Evolutionary conservation across 64 coral and sea anemone genomes (phyloP).

Genomic region (Pocillopora verrucosa): DNA sequence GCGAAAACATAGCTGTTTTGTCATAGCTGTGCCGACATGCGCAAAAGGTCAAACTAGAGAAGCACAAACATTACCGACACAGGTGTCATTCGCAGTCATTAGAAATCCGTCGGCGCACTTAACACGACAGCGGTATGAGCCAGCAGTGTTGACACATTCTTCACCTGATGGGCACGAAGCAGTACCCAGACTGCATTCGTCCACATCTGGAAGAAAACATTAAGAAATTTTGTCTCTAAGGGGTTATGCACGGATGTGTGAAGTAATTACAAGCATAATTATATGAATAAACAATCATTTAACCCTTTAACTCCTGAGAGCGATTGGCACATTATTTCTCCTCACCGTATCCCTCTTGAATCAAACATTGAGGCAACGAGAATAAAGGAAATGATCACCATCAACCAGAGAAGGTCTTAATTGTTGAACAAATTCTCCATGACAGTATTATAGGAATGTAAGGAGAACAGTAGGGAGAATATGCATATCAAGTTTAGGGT

Average conservation of each 20-base stretch:
- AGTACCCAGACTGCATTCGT: slow-evolving; percentile 36
- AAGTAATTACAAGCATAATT: neutral
- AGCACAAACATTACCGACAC: slow-evolving; percentile 31
- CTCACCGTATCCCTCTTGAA: too few species aligned
- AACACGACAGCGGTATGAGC: slow-evolving; percentile 39
- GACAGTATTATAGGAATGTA: too few species aligned
- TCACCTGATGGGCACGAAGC: slow-evolving; percentile 32
- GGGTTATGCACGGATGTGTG: neutral
- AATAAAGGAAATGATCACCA: too few species aligned
- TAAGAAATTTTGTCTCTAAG: neutral
- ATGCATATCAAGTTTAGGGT: too few species aligned
- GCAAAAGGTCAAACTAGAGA: neutral
- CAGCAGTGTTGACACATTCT: slow-evolving; percentile 41
- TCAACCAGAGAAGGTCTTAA: too few species aligned
- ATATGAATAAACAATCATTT: too few species aligned
- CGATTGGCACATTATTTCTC: too few species aligned
- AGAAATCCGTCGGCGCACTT: slow-evolving; percentile 37
- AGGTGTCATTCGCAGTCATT: slow-evolving; percentile 43
- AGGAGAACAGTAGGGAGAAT: too few species aligned
- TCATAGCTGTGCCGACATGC: too few species aligned
- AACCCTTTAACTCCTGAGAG: too few species aligned
- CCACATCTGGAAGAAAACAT: slow-evolving; percentile 28
- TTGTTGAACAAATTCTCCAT: too few species aligned
- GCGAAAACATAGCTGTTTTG: neutral
- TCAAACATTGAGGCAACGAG: too few species aligned